phyloP scores from a whole-genome alignment of 2,113 vertebrate genomes.

The Axis porcinus region DNA sequence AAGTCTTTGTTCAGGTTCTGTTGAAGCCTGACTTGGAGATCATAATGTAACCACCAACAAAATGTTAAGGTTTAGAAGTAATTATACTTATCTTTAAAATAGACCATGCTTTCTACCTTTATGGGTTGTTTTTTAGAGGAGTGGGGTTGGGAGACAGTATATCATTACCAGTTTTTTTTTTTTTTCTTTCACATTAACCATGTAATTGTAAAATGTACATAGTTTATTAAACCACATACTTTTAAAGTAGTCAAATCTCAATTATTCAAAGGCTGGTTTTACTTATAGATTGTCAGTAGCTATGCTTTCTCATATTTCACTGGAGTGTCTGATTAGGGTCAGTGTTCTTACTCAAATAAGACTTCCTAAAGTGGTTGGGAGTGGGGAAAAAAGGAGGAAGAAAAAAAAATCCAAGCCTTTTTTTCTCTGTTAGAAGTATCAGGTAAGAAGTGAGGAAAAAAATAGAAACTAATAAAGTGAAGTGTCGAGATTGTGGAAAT shows the following conservation, averaged over 20 bases:
- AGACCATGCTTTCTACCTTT: neutral
- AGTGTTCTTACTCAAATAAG: neutral
- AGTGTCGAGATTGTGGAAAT: neutral
- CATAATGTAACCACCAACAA: neutral
- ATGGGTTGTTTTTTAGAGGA: neutral
- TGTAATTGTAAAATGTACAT: neutral
- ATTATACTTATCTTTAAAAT: neutral
- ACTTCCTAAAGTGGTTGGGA: neutral
- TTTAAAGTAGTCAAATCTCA: neutral
- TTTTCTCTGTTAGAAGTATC: neutral
- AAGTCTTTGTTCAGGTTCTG: neutral
- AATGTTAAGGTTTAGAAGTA: neutral
- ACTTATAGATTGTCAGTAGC: neutral
- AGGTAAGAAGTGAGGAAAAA: neutral
- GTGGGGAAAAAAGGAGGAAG: neutral
- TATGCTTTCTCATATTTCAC: neutral
- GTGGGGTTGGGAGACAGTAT: neutral
- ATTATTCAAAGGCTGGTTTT: neutral
- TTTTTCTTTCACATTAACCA: neutral
- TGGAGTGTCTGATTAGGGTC: neutral
- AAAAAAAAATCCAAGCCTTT: neutral
- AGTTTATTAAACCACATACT: neutral
- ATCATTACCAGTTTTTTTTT: neutral
- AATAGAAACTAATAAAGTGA: neutral
- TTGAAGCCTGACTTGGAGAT: neutral